Evolutionary conservation across 92 coral and sea anemone species (phyloP).

Genomic region (Zoanthus sociatus): DNA sequence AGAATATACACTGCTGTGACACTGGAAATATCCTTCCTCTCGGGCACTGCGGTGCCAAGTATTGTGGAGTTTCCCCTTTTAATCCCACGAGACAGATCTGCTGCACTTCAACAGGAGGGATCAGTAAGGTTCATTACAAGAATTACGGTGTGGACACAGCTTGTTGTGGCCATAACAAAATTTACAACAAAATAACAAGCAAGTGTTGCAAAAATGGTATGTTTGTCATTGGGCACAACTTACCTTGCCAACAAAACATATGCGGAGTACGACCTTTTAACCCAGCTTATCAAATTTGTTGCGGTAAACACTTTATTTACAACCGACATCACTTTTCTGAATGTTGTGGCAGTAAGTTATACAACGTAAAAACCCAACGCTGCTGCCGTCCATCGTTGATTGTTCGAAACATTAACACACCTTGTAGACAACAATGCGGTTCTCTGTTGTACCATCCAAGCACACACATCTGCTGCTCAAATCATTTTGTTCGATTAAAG

Average conservation of each 20-base stretch:
- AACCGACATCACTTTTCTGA: background rate
- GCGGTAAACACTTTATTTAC: background rate
- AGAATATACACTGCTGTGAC: background rate
- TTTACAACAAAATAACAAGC: slow-evolving; percentile 8
- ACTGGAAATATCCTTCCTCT: background rate
- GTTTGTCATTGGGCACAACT: background rate
- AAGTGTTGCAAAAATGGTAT: slow-evolving; percentile 22
- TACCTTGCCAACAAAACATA: background rate
- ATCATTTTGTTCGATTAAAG: slow-evolving; percentile 6
- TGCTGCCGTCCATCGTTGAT: slow-evolving; percentile 14
- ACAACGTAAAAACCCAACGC: background rate
- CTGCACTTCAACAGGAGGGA: background rate
- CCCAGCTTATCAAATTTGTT: slow-evolving; percentile 25
- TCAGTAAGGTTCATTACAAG: background rate
- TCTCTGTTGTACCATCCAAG: background rate
- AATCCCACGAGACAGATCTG: background rate
- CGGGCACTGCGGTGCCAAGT: background rate
- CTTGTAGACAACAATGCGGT: slow-evolving; percentile 22
- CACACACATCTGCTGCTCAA: slow-evolving; percentile 21
- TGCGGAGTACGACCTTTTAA: background rate
- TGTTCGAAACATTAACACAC: slow-evolving; percentile 8
- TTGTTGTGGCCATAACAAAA: background rate
- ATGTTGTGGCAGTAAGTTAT: slow-evolving; percentile 17
- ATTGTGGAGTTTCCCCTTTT: background rate
- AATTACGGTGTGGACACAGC: slow-evolving; percentile 4